Percentiles rank a stretch among this genome's conserved stretches.
Conservation (phyloP, 2,888 invertebrate species). For the Eupithecia abbreviata region DNA sequence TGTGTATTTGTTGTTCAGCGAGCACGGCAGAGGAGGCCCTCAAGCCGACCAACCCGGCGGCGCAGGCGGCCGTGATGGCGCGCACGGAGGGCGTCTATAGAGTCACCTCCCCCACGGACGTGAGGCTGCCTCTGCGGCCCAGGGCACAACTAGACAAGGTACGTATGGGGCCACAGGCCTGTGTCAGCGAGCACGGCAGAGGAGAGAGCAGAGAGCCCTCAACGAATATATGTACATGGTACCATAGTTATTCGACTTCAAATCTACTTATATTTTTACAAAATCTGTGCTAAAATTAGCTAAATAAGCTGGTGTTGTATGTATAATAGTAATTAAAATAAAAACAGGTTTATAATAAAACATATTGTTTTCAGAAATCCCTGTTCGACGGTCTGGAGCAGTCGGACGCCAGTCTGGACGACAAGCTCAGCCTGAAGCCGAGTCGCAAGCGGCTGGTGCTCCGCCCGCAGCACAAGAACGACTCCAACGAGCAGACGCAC, state of each 20-base stretch:
- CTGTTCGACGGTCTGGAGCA: conserved; percentile 95
- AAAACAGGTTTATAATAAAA: background rate
- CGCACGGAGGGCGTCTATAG: conserved; percentile 56
- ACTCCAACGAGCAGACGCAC: conserved; percentile 31
- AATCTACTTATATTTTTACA: no score
- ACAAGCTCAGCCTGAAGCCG: conserved; percentile 83
- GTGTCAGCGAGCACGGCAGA: no score
- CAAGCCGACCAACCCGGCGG: conserved; percentile 88
- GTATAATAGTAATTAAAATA: no score
- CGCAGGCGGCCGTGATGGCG: conserved; percentile 87
- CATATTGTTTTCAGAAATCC: conserved; percentile 81
- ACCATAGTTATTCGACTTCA: no score
- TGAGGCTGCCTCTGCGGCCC: conserved; percentile 54
- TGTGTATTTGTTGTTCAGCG: conserved; percentile 45
- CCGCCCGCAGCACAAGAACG: conserved; percentile 71
- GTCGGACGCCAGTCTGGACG: conserved; percentile 86
- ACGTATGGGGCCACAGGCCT: no score
- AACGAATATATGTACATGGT: no score
- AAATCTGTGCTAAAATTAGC: no score
- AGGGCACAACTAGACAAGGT: conserved; percentile 51
- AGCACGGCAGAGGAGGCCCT: conserved; percentile 81
- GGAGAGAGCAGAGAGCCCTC: no score
- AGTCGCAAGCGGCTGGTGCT: conserved; percentile 90
- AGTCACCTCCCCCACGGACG: conserved; percentile 60
- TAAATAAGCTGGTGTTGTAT: no score